Percentiles rank a stretch among this genome's conserved stretches.
Conservation (phyloP, 2,797 vertebrate species). For the Buphagus erythrorhynchus region DNA sequence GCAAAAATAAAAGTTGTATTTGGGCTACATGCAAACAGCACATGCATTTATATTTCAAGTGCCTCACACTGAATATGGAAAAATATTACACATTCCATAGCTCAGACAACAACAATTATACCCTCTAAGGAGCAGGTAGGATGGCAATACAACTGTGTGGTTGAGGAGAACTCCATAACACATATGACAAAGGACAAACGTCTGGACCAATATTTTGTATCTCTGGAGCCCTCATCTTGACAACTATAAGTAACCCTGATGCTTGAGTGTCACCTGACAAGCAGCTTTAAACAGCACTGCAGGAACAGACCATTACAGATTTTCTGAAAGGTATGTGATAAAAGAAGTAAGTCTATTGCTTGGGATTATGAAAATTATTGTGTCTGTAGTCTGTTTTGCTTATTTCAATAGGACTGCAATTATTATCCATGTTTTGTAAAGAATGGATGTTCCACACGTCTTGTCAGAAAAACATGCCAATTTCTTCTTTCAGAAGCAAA, state of each 20-base stretch:
- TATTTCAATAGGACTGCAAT: background rate
- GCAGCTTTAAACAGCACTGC: fast-evolving
- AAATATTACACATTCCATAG: background rate
- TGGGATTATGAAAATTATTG: background rate
- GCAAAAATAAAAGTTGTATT: background rate
- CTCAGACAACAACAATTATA: background rate
- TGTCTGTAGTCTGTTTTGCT: background rate
- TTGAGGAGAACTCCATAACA: background rate
- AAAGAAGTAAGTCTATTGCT: background rate
- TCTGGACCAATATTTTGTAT: background rate
- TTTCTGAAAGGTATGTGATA: background rate
- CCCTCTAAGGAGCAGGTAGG: background rate
- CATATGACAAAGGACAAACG: background rate
- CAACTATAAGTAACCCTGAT: background rate
- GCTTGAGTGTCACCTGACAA: background rate
- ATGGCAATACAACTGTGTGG: background rate
- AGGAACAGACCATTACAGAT: background rate
- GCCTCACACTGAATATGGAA: background rate
- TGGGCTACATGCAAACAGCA: background rate
- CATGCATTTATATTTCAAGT: background rate
- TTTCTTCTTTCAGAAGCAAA: background rate
- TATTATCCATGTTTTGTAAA: background rate
- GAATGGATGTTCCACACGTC: background rate
- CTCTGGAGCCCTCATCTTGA: background rate
- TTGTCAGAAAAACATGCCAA: background rate